Evolutionary conservation across 2,113 vertebrate genomes (phyloP), one percentile per base, ranked within the genome.

Genomic region (Mus spicilegus): DNA sequence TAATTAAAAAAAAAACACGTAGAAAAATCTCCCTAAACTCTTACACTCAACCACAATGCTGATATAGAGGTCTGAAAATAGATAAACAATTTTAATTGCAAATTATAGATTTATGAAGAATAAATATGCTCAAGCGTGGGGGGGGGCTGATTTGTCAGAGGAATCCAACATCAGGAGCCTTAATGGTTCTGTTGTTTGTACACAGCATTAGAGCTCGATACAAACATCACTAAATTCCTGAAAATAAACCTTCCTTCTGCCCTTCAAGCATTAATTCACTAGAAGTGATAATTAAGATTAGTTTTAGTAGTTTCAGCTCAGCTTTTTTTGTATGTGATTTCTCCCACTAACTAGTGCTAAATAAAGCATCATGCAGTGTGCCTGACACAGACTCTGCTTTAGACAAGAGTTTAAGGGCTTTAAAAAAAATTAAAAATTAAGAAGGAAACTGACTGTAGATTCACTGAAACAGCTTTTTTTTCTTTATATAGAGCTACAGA

Each of bases 281-380:
- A 97, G 93, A 97, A 97, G 96, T 98, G 96, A 98, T 97, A 97
- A 98, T 97, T 97, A 98, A 97, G 94, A 96, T 91, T 97, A 95
- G 96, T 89, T 98, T 97, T 95, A 97, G 90, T 96, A 87, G 95
- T 93, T 96, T 81, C 94, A 77, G 90, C 96, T 96, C 84, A 95
- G 54, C 95, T 96, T 24, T 96, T 91, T 82, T 58, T 67, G 89
- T 95, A 82, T 77, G 95, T 78, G 96, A 42, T 92, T 28, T 87
- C 92, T 97, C 91, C 80, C 69, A 81, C 78, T 95, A 97, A 96
- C 86, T 97, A 97, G 90, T 70, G 84, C 95, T 97, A 95, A 97
- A 94, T 82, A 98, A 98, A 98, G 97, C 95, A 63, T 84, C 65
- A 10, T 93, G 94, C 76, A 91, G 46, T 95, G 75, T 80, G 26